These are phyloP conservation scores for Riparia riparia DNA, from an alignment of 2,113 vertebrate genomes.

Conservation along the genomic window DNA sequence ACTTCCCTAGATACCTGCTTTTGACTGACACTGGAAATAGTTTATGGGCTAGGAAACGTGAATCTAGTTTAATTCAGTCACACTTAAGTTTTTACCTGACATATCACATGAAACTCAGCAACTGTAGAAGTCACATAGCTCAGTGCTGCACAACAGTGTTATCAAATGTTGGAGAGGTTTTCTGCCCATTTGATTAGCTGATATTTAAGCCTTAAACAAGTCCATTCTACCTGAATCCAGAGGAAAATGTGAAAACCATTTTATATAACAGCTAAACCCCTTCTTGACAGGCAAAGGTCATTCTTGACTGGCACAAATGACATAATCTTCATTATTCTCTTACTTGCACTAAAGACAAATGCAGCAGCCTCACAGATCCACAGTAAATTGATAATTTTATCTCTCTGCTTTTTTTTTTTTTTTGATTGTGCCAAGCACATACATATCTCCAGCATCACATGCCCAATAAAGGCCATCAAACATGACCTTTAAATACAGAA, in stretches of 20 bases:
- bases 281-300: background rate
- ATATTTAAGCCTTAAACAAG: background rate
- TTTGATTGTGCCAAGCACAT: background rate
- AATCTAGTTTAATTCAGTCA: background rate
- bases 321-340: background rate
- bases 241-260: background rate
- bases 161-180: rapidly evolving
- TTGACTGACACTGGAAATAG: background rate
- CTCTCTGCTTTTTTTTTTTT: background rate
- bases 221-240: background rate
- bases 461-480: background rate
- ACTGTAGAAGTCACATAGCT: background rate
- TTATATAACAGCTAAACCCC: background rate
- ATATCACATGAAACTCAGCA: background rate
- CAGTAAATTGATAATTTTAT: background rate
- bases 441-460: background rate
- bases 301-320: background rate
- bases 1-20: background rate
- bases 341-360: background rate
- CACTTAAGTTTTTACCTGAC: background rate
- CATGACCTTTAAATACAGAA: background rate
- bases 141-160: background rate
- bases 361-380: background rate
- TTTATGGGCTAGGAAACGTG: background rate
- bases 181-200: background rate